These are phyloP conservation scores for Neosilurus mollespiculum DNA, from an alignment of 2,797 vertebrate genomes.

Conservation along the genomic window DNA sequence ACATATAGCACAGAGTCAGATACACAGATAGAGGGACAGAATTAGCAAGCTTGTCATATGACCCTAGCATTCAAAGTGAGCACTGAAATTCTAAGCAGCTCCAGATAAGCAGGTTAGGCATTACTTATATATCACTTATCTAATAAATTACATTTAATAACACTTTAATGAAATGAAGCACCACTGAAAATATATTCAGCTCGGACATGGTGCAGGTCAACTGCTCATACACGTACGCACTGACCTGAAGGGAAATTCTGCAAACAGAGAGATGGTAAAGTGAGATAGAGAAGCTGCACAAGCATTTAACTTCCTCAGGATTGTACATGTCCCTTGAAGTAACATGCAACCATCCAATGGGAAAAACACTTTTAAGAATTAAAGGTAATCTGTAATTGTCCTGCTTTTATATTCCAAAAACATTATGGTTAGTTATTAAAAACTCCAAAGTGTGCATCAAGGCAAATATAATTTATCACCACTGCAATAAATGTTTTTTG, in stretches of 20 bases:
- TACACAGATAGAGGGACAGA: constrained; percentile 1
- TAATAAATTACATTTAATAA: not conserved
- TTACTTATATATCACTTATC: not conserved
- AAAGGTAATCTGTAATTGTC: not conserved
- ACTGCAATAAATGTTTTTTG: not conserved
- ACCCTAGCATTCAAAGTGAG: not conserved
- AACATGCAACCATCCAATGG: not conserved
- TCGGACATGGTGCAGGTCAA: not conserved
- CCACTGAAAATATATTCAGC: not conserved
- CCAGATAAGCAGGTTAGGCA: not conserved
- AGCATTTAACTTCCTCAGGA: not conserved
- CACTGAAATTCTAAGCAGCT: not conserved
- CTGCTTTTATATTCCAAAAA: not conserved
- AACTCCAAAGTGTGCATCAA: not conserved
- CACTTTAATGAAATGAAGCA: not conserved
- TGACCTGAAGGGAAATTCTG: constrained; percentile 19
- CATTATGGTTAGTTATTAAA: not conserved
- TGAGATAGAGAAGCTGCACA: not conserved
- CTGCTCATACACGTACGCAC: not conserved
- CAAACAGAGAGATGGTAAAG: not conserved
- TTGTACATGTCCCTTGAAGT: not conserved
- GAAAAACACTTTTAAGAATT: not conserved
- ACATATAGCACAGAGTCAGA: constrained; percentile 15
- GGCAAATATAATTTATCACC: too few relatives aligned
- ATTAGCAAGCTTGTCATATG: not conserved